Percentiles rank a stretch among this genome's conserved stretches.
Evolutionary conservation across 2,113 vertebrate genomes (phyloP).

Genomic region (Periophthalmus modestus): DNA sequence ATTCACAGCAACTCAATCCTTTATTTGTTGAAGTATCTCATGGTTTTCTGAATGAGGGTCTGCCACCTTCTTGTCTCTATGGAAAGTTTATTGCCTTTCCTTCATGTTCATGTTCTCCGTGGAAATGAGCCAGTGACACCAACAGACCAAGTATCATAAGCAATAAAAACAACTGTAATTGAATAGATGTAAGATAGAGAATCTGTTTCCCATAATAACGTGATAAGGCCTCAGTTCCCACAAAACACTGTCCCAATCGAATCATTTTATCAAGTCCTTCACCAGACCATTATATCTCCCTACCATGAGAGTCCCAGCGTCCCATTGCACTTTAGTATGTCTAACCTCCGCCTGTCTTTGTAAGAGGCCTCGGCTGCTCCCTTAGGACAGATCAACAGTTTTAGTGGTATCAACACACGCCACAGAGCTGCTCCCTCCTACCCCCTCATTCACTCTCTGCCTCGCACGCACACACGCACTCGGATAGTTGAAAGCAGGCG

Average conservation of each 20-base stretch:
- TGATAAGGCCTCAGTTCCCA: conserved; percentile 18
- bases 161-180: too few species aligned
- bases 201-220: background rate
- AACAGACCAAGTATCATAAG: too few species aligned
- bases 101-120: too few species aligned
- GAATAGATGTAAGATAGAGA: too few species aligned
- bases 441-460: conserved; percentile 17
- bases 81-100: too few species aligned
- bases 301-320: conserved; percentile 34
- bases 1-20: too few species aligned
- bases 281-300: conserved; percentile 23
- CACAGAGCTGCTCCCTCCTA: conserved; percentile 43
- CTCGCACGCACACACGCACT: conserved; percentile 25
- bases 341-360: conserved; percentile 34
- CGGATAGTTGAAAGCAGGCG: conserved; percentile 36
- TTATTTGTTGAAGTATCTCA: too few species aligned
- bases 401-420: conserved; percentile 52
- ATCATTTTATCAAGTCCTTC: conserved; percentile 33
- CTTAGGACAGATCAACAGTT: conserved; percentile 58
- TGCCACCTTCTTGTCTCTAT: too few species aligned
- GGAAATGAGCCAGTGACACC: too few species aligned
- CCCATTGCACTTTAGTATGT: conserved; percentile 44
- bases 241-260: conserved; percentile 20
- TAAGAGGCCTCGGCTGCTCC: conserved; percentile 52
- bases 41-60: too few species aligned